Evolutionary conservation across 2,113 vertebrate species (phyloP).

Genomic region (Pimephales promelas): DNA sequence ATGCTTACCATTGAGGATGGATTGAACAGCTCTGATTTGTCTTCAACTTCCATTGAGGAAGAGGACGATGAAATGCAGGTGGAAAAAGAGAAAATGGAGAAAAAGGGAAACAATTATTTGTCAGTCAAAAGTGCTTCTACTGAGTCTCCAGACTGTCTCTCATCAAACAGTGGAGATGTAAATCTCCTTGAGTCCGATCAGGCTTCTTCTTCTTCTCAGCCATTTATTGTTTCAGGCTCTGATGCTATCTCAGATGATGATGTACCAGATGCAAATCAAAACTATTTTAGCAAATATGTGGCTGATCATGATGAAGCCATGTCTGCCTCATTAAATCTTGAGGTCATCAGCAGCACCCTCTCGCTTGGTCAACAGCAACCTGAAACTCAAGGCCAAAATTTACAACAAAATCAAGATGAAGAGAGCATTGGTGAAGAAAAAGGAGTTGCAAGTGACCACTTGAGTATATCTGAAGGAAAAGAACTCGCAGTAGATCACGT

Average conservation of each 20-base stretch:
- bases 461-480: constrained; percentile 6
- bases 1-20: constrained; percentile 36
- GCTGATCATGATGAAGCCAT: neutral
- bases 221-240: constrained; percentile 4
- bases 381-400: constrained; percentile 1
- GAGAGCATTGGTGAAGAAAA: neutral
- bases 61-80: constrained; percentile 20
- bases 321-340: neutral
- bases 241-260: constrained; percentile 3
- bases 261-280: constrained; percentile 15
- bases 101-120: neutral
- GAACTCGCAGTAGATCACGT: constrained; percentile 44
- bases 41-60: constrained; percentile 31
- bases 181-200: constrained; percentile 22
- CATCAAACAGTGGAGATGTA: constrained; percentile 20
- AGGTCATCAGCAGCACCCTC: neutral
- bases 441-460: neutral
- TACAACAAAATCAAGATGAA: neutral
- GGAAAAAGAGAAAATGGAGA: constrained; percentile 9
- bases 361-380: constrained; percentile 9
- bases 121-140: neutral
- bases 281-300: neutral
- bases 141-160: constrained; percentile 29
- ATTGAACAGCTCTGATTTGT: constrained; percentile 29
- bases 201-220: constrained; percentile 29